Conservation (phyloP, 2,113 vertebrate species). For the Sapayoa aenigma region DNA sequence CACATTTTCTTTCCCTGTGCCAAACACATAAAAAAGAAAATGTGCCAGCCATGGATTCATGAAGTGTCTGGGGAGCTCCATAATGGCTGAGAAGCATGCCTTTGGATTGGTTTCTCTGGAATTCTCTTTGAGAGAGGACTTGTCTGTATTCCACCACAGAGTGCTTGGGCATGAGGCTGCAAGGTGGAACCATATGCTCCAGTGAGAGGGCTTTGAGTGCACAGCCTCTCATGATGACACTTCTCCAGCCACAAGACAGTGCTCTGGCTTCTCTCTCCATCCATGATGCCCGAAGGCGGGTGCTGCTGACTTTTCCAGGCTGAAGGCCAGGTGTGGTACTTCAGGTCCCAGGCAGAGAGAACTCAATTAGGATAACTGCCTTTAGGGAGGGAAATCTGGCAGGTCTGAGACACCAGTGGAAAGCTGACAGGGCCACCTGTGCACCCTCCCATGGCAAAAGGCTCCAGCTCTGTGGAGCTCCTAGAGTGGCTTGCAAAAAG, state of each 20-base stretch:
- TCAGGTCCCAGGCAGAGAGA: background rate
- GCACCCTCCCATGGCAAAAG: background rate
- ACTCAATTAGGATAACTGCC: background rate
- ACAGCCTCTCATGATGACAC: background rate
- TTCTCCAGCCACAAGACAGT: background rate
- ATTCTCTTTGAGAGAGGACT: background rate
- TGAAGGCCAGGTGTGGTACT: background rate
- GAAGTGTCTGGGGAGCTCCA: background rate
- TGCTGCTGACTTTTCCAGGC: background rate
- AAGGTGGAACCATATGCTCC: background rate
- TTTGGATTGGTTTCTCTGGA: background rate
- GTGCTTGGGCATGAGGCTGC: background rate
- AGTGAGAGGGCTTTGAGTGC: background rate
- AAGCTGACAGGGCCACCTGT: background rate
- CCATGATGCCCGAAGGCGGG: background rate
- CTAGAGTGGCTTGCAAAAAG: background rate
- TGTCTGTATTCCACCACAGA: background rate
- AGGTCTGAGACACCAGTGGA: background rate
- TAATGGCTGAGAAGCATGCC: background rate
- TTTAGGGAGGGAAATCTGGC: background rate
- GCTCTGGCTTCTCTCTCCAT: background rate
- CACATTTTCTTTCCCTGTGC: fast-evolving
- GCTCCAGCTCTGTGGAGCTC: background rate
- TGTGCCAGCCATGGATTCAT: background rate
- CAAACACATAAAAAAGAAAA: background rate